Evolutionary conservation across 2,113 vertebrate genomes (phyloP).

Genomic region (Hypocryptadius cinnamomeus): DNA sequence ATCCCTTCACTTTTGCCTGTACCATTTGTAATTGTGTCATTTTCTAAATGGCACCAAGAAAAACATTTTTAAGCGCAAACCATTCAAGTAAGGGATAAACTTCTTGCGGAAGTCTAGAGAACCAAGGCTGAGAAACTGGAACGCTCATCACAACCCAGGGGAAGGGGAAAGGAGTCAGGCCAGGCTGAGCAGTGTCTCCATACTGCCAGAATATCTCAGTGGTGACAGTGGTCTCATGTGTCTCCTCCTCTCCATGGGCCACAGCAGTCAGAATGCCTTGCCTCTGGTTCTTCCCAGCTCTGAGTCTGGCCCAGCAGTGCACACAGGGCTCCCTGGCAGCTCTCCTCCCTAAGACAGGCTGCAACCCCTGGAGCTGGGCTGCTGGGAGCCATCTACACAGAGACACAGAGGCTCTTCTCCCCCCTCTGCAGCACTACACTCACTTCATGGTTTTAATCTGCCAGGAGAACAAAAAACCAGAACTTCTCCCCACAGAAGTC

Average conservation of each 20-base stretch:
- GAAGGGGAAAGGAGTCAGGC: background rate
- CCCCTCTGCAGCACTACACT: background rate
- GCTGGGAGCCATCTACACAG: background rate
- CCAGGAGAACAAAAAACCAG: background rate
- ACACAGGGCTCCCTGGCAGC: background rate
- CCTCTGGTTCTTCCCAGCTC: background rate
- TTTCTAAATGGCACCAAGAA: constrained; percentile 9
- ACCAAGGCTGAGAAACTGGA: background rate
- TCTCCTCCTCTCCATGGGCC: background rate
- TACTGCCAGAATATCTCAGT: background rate
- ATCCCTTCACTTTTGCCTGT: background rate
- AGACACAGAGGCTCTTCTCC: background rate
- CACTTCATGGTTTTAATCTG: background rate
- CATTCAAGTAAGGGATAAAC: background rate
- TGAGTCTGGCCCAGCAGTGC: background rate
- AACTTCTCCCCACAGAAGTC: background rate
- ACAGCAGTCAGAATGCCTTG: background rate
- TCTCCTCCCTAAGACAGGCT: background rate
- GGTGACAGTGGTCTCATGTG: rapidly evolving
- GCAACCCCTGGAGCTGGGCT: background rate
- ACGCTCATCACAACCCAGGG: background rate
- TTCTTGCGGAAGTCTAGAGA: background rate
- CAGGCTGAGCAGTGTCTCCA: background rate
- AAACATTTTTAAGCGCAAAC: background rate
- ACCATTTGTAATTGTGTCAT: background rate